Evolutionary conservation across 2,888 invertebrate species (phyloP).

Genomic region (Gisinianus flammeolus): DNA sequence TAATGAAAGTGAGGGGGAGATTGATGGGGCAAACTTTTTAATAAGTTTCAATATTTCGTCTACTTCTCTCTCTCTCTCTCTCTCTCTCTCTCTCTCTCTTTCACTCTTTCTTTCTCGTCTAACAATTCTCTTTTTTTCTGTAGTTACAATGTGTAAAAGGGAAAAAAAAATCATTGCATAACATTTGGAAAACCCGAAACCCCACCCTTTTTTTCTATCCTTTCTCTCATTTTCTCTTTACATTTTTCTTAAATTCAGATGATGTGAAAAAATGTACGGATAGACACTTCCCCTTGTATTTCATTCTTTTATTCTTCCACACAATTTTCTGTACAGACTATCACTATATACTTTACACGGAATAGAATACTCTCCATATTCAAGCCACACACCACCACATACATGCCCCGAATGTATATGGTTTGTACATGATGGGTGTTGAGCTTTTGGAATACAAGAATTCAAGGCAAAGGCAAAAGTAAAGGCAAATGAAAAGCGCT

Average conservation of each 20-base stretch:
- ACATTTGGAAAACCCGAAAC: not conserved
- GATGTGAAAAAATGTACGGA: not conserved
- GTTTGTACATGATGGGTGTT: not conserved
- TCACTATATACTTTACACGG: not conserved
- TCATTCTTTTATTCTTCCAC: not conserved
- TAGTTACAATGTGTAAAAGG: not conserved
- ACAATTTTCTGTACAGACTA: not conserved
- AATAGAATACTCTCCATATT: not conserved
- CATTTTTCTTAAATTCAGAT: not conserved
- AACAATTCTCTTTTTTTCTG: not conserved
- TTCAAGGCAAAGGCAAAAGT: not conserved
- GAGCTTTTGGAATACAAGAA: not conserved
- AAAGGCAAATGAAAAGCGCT: slow-evolving; percentile 9
- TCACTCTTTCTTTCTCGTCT: slow-evolving; percentile 2
- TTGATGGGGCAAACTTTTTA: slow-evolving; percentile 48
- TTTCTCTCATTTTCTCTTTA: not conserved
- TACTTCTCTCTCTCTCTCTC: slow-evolving; percentile 6
- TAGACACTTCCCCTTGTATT: slow-evolving; percentile 7
- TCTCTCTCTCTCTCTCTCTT: not conserved
- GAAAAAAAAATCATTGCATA: slow-evolving; percentile 8
- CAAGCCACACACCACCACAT: not conserved
- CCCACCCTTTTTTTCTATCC: not conserved
- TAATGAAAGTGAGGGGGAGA: slow-evolving; percentile 45
- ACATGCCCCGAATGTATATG: not conserved
- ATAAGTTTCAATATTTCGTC: slow-evolving; percentile 49